Conservation (phyloP, 2,888 invertebrate genomes). For the Lordiphosa fenestrarum region DNA sequence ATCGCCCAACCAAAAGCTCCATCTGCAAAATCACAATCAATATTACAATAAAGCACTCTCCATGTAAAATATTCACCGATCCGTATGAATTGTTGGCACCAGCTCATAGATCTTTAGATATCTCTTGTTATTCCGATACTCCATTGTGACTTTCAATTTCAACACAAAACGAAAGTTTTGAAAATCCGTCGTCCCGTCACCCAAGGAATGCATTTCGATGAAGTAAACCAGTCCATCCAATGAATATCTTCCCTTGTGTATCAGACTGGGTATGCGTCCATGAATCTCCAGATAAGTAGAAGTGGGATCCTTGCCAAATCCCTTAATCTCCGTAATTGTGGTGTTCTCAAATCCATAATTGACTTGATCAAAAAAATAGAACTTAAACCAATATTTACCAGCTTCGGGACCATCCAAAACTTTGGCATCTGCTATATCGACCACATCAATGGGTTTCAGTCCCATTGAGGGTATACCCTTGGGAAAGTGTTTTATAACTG, state of each 20-base stretch:
- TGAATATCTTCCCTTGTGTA: conserved; percentile 39
- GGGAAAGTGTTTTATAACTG: conserved; percentile 30
- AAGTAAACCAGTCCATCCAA: conserved; percentile 12
- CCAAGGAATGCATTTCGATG: conserved; percentile 19
- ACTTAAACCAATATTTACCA: conserved; percentile 6
- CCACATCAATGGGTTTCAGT: conserved; percentile 39
- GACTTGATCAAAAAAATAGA: conserved; percentile 32
- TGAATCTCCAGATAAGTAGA: conserved; percentile 39
- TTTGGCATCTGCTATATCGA: conserved; percentile 25
- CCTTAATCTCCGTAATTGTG: conserved; percentile 43
- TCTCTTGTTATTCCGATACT: conserved; percentile 46
- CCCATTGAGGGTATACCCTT: conserved; percentile 43
- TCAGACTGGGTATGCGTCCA: conserved; percentile 44
- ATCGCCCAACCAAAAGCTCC: conserved; percentile 46
- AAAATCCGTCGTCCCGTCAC: conserved; percentile 36
- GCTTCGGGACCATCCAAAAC: conserved; percentile 6
- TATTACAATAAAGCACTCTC: not conserved
- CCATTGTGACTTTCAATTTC: conserved; percentile 36
- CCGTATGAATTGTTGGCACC: conserved; percentile 29
- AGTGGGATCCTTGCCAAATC: conserved; percentile 48
- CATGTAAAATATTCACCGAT: conserved; percentile 34
- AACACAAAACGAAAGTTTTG: conserved; percentile 42
- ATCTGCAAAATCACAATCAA: conserved; percentile 20
- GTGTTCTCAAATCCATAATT: conserved; percentile 51
- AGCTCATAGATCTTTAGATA: conserved; percentile 46